Evolutionary conservation across 2,113 vertebrate species (phyloP), one percentile per base, ranked within the genome.

Genomic region (Atlantisia rogersi): DNA sequence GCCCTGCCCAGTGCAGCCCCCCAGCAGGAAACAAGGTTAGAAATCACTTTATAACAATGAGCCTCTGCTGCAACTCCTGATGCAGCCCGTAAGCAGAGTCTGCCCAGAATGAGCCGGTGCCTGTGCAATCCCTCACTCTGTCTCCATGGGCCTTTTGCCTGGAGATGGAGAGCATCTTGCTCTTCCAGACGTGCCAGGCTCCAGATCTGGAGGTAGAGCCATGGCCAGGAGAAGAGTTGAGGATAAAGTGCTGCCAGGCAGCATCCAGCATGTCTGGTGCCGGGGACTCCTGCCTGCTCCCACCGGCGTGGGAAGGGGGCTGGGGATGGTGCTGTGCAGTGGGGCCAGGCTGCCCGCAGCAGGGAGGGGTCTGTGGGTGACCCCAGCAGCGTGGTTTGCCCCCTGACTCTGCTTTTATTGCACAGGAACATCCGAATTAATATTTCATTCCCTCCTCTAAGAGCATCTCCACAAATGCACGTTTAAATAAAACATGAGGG

Each of bases 401-500:
- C 37, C 68, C 79, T 14, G 44, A 12, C 73, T 65, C 81, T 16
- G 48, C 75, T 89, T 79, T 65, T 65, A 80, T 50, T 48, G 44
- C 58, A 25, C 53, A 39, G 29, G 1, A 82, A 56, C 70, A 22
- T 64, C 67, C 11, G 18, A 79, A 79, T 79, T 13, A 95, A 93
- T 97, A 73, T 94, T 95, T 95, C 15, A 96, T 94, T 80, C 20
- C 2, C 44, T 77, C 76, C 71, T 71, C 62, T 62, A 64, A 74
- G 95, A 92, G 73, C 67, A 77, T 77, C 82, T 85, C 79, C 75
- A 86, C 70, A 86, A 95, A 93, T 35, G 82, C 85, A 82, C 22
- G 2, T 20, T 62, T 90, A 48, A 94, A 95, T 97, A 95, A 95
- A 97, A 85, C 88, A 97, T 69, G 90, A 95, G 79, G 75, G 79